Evolutionary conservation across 2,888 invertebrate genomes (phyloP), one percentile per base, ranked within the genome.

Genomic region (Lasioglossum marginatum): DNA sequence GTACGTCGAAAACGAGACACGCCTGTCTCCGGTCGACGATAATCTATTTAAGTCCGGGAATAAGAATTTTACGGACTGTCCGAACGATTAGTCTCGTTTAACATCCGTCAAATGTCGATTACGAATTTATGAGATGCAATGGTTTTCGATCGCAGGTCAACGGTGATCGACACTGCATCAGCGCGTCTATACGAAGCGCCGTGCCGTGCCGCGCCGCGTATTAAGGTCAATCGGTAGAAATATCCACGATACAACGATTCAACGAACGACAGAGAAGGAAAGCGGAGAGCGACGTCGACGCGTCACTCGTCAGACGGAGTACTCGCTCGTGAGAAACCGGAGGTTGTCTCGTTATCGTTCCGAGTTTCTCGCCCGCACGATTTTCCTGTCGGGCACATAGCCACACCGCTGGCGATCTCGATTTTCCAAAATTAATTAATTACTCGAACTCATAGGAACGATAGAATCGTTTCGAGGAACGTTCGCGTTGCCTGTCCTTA

Each of bases 151-250:
- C 77, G 82, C 72, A 43, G 86, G 83, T 87, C 88, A 87, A 87
- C 82, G 68, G 40, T 82, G 83, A 87, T 81, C 68, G 86, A 82
- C 83, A 74, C 70, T 71, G 82, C 63, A 76, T 76, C 78, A 78
- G 78, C 66, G 81, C 79, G 82, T 77, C 45, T 71, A 45, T 83
- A 88, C 83, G 66, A 34, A 34, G 82, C 83, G 45, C 68, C 77
- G 80, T 3, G 52, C 57, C 75, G 78, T 81, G 45, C 68, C 77
- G 78, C 6, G 83, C 19, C 63, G 68, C 80, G 72, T 86, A 90
- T 90, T 89, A 91, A 91, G 89, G 90, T 91, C 86, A 91, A 75
- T 70, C 85, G 82, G 73, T 81, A 80, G 88, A 88, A 87, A 88
- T 90, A 87, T 79, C 85, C 80, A 43, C 68, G 52, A 77, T 74